Conservation (phyloP, 2,797 vertebrate genomes). For the Otolemur crassicaudatus region DNA sequence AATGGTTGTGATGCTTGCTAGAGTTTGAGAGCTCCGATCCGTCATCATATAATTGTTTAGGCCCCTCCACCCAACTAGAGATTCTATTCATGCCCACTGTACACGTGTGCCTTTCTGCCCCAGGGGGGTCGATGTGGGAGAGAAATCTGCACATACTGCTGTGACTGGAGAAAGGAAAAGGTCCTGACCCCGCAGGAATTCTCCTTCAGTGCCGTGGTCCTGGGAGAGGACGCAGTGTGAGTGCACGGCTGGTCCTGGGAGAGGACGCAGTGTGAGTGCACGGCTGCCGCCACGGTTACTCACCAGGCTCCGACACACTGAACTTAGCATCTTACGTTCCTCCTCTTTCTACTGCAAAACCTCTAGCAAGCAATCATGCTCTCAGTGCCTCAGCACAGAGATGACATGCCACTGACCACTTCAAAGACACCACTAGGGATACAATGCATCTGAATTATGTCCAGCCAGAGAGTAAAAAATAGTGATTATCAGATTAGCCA, state of each 20-base stretch:
- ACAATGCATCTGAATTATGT: neutral
- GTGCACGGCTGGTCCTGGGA: neutral
- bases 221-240: neutral
- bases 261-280: fast-evolving
- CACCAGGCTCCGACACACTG: no score
- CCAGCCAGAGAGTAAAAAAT: neutral
- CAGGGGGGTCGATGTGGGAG: neutral
- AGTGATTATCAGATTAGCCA: no score
- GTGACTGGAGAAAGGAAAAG: neutral
- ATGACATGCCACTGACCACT: no score
- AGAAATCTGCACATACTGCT: neutral
- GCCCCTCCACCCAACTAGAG: neutral
- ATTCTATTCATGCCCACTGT: neutral
- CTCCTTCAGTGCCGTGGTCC: neutral
- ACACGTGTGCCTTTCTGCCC: neutral
- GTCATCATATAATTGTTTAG: neutral
- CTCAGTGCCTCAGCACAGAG: neutral
- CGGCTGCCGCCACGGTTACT: fast-evolving
- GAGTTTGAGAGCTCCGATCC: neutral
- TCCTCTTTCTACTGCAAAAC: neutral
- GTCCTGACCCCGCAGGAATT: neutral
- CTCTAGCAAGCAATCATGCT: neutral
- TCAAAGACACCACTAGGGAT: neutral
- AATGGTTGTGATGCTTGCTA: neutral
- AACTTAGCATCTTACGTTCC: fast-evolving